These are phyloP conservation scores for Coelopa pilipes DNA, from an alignment of 2,888 invertebrate genomes.

Conservation along the genomic window DNA sequence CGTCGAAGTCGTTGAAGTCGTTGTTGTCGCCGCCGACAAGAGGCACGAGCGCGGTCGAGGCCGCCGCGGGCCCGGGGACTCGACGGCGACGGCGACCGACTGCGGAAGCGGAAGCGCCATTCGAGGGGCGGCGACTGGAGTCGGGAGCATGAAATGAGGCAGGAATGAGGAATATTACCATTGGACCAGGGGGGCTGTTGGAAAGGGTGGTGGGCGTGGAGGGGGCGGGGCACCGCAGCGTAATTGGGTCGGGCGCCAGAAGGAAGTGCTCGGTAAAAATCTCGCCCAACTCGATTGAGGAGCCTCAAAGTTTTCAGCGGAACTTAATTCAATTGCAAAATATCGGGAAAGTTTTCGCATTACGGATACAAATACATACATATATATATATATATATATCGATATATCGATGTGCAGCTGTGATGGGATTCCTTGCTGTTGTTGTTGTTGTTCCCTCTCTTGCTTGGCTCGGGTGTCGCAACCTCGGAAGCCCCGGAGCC, in stretches of 20 bases:
- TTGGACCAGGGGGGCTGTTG: not conserved
- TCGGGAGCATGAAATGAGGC: too few relatives aligned
- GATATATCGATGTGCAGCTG: not conserved
- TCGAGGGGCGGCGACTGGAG: too few relatives aligned
- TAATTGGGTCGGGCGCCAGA: not conserved
- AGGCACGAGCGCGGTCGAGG: too few relatives aligned
- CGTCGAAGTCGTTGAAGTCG: too few relatives aligned
- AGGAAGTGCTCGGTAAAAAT: not conserved
- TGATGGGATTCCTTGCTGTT: too few relatives aligned
- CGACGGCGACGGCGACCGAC: too few relatives aligned
- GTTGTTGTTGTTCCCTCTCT: too few relatives aligned
- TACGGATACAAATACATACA: not conserved
- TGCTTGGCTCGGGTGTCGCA: not conserved
- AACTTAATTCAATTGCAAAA: constrained; percentile 23
- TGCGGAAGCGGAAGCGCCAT: too few relatives aligned
- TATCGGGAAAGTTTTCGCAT: constrained; percentile 24
- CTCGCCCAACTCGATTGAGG: not conserved
- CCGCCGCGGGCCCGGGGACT: too few relatives aligned
- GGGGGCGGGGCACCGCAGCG: not conserved
- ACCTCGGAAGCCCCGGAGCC: not conserved
- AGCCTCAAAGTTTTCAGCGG: constrained; percentile 20
- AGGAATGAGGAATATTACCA: too few relatives aligned
- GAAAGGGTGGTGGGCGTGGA: not conserved
- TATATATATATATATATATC: too few relatives aligned
- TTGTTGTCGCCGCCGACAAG: too few relatives aligned